Conservation (phyloP, 2,797 vertebrate species). For the Spinus olivaceus region DNA sequence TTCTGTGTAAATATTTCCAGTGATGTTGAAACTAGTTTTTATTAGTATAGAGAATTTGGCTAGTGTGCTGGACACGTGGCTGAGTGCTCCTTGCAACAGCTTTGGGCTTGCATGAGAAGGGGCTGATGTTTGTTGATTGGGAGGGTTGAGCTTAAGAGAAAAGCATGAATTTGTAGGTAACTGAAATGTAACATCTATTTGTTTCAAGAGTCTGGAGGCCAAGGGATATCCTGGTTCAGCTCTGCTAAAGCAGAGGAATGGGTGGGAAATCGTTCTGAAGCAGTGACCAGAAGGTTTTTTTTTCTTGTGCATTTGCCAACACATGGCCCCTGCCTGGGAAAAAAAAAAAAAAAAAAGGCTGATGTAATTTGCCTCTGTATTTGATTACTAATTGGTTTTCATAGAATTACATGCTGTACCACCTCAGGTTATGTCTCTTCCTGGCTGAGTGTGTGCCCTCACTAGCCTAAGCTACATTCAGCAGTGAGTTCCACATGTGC, state of each 20-base stretch:
- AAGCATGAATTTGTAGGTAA: neutral
- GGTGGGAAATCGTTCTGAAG: neutral
- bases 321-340: accelerated
- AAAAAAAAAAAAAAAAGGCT: neutral
- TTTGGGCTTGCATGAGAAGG: neutral
- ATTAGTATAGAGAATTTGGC: neutral
- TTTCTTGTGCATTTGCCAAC: neutral
- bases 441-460: neutral
- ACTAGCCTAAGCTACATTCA: neutral
- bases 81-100: neutral
- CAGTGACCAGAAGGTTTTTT: neutral
- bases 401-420: neutral
- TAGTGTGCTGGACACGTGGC: neutral
- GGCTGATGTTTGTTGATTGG: neutral
- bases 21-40: neutral
- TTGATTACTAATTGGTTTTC: neutral
- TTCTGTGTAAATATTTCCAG: neutral
- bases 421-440: neutral
- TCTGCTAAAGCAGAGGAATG: neutral
- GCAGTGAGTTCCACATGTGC: neutral
- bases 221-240: neutral
- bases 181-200: neutral
- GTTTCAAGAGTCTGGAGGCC: neutral
- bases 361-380: neutral
- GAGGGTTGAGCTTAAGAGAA: neutral